phyloP scores from a whole-genome alignment of 64 coral and sea anemone genomes.

The Pocillopora verrucosa region DNA sequence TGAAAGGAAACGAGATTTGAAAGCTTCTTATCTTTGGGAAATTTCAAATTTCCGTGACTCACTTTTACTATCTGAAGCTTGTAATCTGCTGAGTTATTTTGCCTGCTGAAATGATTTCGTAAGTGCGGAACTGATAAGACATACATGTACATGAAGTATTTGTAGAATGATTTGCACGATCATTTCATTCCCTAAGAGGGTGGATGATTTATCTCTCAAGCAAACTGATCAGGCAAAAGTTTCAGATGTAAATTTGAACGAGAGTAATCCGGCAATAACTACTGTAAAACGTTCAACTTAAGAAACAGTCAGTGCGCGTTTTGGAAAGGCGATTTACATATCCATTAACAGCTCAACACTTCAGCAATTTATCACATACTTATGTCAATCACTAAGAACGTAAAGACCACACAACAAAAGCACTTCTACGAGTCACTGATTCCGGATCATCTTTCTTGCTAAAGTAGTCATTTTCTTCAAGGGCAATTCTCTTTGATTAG shows the following conservation, averaged over 20 bases:
- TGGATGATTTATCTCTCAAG: neutral
- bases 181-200: neutral
- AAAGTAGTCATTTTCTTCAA: neutral
- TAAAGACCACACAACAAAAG: conserved; percentile 38
- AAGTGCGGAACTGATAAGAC: neutral
- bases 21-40: neutral
- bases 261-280: neutral
- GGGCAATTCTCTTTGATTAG: neutral
- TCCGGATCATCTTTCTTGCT: neutral
- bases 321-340: conserved; percentile 16
- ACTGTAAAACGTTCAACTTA: neutral
- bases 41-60: conserved; percentile 39
- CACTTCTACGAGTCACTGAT: neutral
- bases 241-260: neutral
- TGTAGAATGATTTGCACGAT: neutral
- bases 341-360: conserved; percentile 40
- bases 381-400: conserved; percentile 23
- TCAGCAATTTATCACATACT: conserved; percentile 52
- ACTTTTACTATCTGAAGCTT: neutral
- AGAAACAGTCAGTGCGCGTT: neutral
- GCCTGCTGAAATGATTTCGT: neutral
- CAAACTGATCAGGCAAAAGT: neutral
- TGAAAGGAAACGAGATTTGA: neutral
- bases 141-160: conserved; percentile 1
- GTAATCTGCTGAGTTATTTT: neutral